Base-by-base conservation (phyloP, 2,888 invertebrate genomes). In the Ceraclea dissimilis region DNA sequence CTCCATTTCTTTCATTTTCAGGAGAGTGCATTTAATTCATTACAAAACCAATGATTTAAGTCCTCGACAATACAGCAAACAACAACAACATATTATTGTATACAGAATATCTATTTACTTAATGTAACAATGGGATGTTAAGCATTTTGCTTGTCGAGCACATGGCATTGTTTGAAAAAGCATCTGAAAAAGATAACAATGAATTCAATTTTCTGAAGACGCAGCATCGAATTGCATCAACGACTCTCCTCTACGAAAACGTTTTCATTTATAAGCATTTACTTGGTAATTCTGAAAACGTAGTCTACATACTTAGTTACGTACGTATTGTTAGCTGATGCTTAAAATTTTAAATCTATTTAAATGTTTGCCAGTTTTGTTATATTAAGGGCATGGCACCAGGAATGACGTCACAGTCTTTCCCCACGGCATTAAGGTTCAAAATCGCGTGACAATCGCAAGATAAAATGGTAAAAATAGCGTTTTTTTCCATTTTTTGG, bases 1-100 rank as follows among this genome's bases (percentile, higher is more conserved):
- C 26, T n/a, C 33, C 54, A 13, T 48, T 46, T 53, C 52, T 48
- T 55, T 60, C 60, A 60, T 60, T 60, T 60, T 56, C 58, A 54
- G 52, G 50, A 59, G 58, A 58, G 54, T 59, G 58, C 56, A 46
- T 60, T 60, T 58, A 60, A 60, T 60, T 60, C 58, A 60, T 60
- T 56, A 54, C 54, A 51, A 34, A 48, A 26, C 26, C 26, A 10
- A 26, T 26, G 10, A 26, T 26, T 26, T 10, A 26, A 26, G 5
- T 10, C 10, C 26, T 26, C 26, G 26, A 26, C 26, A 6, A 26
- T 26, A 26, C 26, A 26, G 26, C 26, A 26, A 26, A 26, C 26
- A 26, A 26, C 10, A 6, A 26, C 10, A 26, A n/a, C n/a, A 31
- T 31, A 11, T 31, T 31, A 6, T 31, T 31, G 13, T 8, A 39